Conservation (phyloP, 2,888 invertebrate genomes). For the Clistopyga incitator region DNA sequence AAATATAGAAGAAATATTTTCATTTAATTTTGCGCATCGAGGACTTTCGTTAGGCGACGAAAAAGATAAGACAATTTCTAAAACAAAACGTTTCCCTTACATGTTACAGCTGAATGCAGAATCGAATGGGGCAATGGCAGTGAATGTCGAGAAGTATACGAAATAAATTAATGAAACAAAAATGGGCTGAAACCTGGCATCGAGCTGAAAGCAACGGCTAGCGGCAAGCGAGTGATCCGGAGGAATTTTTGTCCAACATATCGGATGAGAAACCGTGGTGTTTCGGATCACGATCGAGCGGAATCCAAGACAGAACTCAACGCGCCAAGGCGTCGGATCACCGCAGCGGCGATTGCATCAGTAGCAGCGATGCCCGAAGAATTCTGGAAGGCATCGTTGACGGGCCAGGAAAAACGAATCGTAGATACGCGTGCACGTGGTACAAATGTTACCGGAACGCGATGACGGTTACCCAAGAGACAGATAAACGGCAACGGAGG, state of each 20-base stretch:
- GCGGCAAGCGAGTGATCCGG: slow-evolving; percentile 60
- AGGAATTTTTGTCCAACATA: slow-evolving; percentile 61
- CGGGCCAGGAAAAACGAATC: slow-evolving; percentile 44
- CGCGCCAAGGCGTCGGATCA: slow-evolving; percentile 41
- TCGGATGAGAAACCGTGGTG: slow-evolving; percentile 33
- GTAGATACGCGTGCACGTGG: slow-evolving; percentile 33
- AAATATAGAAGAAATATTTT: background rate
- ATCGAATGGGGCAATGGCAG: slow-evolving; percentile 68
- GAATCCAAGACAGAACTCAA: slow-evolving; percentile 38
- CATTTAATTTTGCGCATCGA: background rate
- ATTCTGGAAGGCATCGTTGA: slow-evolving; percentile 44
- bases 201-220: slow-evolving; percentile 59
- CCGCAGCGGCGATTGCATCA: slow-evolving; percentile 41
- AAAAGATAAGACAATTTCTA: background rate
- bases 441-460: slow-evolving; percentile 33
- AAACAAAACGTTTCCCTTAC: slow-evolving; percentile 19
- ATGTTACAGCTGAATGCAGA: slow-evolving; percentile 76
- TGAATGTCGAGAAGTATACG: slow-evolving; percentile 67
- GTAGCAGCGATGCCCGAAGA: slow-evolving; percentile 52
- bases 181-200: slow-evolving; percentile 66
- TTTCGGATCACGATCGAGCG: slow-evolving; percentile 10
- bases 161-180: slow-evolving; percentile 62
- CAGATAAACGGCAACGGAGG: slow-evolving; percentile 25
- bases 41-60: too few species aligned
- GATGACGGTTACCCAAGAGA: slow-evolving; percentile 45